Conservation (phyloP, 1,140 invertebrate species). For the Eriocheir sinensis region DNA sequence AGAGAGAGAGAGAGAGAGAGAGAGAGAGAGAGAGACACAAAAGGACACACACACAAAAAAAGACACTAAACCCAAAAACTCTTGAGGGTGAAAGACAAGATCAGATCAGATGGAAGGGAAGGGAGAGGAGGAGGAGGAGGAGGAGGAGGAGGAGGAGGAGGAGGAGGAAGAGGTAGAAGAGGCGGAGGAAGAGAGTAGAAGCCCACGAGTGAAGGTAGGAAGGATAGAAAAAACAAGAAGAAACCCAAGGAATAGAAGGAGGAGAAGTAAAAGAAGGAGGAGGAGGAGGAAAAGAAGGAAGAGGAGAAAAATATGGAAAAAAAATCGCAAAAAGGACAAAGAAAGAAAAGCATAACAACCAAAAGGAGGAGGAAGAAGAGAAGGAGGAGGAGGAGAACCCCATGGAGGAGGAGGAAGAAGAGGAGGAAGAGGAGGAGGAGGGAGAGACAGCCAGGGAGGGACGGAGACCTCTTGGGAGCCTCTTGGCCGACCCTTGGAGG, state of each 20-base stretch:
- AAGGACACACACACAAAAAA: neutral
- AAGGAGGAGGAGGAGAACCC: neutral
- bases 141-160: neutral
- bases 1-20: slow-evolving; percentile 46
- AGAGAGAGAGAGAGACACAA: neutral
- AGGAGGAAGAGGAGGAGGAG: neutral
- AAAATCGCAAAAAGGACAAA: no score
- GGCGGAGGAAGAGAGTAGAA: neutral
- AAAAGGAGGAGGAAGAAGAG: neutral
- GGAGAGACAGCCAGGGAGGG: neutral
- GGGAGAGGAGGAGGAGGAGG: neutral
- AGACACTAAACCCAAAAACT: neutral
- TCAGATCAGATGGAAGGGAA: neutral
- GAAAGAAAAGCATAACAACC: neutral
- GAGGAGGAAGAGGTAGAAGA: no score
- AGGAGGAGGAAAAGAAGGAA: no score
- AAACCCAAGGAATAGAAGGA: neutral
- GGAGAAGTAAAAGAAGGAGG: neutral
- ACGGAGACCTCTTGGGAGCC: slow-evolving; percentile 43
- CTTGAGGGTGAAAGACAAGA: neutral
- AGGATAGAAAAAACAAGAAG: neutral
- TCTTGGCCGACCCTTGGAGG: slow-evolving; percentile 46
- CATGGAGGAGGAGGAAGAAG: neutral
- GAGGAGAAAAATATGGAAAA: neutral
- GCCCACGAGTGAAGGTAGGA: no score